Evolutionary conservation across 2,888 invertebrate species (phyloP).

Genomic region (Dasysyrphus tricinctus): DNA sequence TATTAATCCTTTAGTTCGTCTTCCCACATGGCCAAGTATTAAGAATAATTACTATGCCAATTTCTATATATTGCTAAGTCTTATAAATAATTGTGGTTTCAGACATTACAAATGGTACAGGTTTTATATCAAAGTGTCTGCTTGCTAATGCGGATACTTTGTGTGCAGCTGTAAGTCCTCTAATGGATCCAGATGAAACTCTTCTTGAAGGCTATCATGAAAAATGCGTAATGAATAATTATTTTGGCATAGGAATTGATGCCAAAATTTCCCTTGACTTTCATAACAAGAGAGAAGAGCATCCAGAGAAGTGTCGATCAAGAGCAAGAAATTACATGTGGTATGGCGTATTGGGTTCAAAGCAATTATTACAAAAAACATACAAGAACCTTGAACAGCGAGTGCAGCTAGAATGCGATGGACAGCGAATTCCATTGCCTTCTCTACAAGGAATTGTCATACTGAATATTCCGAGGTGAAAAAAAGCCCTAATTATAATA

Average conservation of each 20-base stretch:
- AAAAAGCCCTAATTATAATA: background rate
- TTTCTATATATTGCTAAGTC: background rate
- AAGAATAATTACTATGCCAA: constrained; percentile 75
- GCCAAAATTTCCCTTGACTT: constrained; percentile 98
- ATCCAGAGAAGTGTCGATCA: constrained; percentile 97
- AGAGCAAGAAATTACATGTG: constrained; percentile 98
- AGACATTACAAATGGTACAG: constrained; percentile 86
- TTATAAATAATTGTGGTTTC: constrained; percentile 1
- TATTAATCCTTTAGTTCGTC: constrained; percentile 93
- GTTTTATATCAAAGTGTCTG: constrained; percentile 97
- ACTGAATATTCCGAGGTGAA: constrained; percentile 93
- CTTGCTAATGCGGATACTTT: constrained; percentile 98
- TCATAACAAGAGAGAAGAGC: constrained; percentile 97
- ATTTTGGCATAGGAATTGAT: constrained; percentile 99
- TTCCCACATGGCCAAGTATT: constrained; percentile 94
- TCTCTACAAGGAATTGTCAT: constrained; percentile 98
- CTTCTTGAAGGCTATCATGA: constrained; percentile 95
- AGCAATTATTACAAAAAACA: constrained; percentile 93
- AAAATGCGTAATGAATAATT: constrained; percentile 99
- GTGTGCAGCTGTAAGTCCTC: constrained; percentile 97
- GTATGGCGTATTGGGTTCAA: constrained; percentile 91
- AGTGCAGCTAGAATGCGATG: constrained; percentile 97
- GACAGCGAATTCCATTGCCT: constrained; percentile 96
- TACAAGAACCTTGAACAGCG: constrained; percentile 98
- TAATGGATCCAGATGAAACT: constrained; percentile 96